Evolutionary conservation across 2,113 vertebrate species (phyloP).

Genomic region (Mesembrinibis cayennensis): DNA sequence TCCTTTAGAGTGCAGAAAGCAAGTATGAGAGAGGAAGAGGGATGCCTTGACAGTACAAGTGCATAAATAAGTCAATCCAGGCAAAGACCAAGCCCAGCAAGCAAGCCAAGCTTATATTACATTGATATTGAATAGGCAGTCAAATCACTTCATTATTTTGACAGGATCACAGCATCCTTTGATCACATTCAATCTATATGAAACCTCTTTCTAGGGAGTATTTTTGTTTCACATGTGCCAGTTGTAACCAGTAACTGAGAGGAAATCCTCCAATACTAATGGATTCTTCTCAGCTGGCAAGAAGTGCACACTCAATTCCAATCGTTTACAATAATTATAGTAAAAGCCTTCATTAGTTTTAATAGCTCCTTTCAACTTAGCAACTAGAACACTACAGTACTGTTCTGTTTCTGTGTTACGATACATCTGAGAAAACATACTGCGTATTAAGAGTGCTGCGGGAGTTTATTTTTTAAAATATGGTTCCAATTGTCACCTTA

Average conservation of each 20-base stretch:
- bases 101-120: background rate
- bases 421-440: slow-evolving; percentile 27
- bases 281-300: slow-evolving; percentile 50
- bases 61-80: background rate
- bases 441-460: background rate
- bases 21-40: background rate
- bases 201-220: slow-evolving; percentile 5
- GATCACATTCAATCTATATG: background rate
- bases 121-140: background rate
- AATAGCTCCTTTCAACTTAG: slow-evolving; percentile 34
- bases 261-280: slow-evolving; percentile 23
- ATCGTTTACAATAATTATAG: slow-evolving; percentile 1
- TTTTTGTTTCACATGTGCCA: background rate
- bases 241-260: slow-evolving; percentile 12
- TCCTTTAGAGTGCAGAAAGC: background rate
- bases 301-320: background rate
- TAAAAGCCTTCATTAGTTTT: slow-evolving; percentile 52
- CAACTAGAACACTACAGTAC: background rate
- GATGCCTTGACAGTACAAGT: background rate
- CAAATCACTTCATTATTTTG: slow-evolving; percentile 28
- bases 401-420: slow-evolving; percentile 22
- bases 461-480: background rate
- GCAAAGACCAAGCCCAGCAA: background rate
- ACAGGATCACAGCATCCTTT: slow-evolving; percentile 6
- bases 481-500: background rate